Evolutionary conservation across 92 coral and sea anemone species (phyloP).

Genomic region (Actinernus sp.): DNA sequence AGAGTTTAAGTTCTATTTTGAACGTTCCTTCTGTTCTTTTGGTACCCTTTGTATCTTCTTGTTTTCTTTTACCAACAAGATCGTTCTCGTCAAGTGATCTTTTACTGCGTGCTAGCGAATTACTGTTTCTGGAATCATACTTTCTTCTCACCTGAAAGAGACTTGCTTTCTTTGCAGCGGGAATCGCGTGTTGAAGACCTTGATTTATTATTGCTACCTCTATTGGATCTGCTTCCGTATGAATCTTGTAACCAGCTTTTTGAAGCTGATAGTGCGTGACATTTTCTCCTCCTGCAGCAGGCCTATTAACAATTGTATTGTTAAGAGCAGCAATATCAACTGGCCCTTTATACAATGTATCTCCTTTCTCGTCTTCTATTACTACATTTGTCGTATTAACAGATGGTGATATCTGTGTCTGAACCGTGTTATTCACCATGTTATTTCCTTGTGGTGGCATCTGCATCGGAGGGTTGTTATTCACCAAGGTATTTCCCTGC

Average conservation of each 20-base stretch:
- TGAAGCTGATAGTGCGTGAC: conserved; percentile 16
- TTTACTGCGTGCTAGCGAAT: too few species aligned
- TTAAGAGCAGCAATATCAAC: conserved; percentile 26
- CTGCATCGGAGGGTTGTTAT: too few species aligned
- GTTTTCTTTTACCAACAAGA: too few species aligned
- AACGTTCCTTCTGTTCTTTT: neutral
- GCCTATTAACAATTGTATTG: conserved; percentile 8
- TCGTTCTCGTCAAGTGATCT: too few species aligned
- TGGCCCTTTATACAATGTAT: conserved; percentile 33
- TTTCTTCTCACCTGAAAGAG: neutral
- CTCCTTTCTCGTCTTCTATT: conserved; percentile 30
- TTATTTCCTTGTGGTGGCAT: too few species aligned
- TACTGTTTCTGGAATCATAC: too few species aligned
- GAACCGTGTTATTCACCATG: too few species aligned
- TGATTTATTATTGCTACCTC: conserved; percentile 17
- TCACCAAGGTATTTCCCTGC: too few species aligned
- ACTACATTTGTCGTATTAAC: conserved; percentile 13
- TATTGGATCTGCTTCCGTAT: neutral
- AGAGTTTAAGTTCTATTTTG: neutral
- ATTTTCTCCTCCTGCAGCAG: neutral
- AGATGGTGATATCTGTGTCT: too few species aligned
- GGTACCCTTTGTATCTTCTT: neutral
- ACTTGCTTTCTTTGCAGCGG: neutral
- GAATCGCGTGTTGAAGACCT: conserved; percentile 16
- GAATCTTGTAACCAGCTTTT: conserved; percentile 18